phyloP scores from a whole-genome alignment of 2,888 invertebrate species.

The Apamea crenata region DNA sequence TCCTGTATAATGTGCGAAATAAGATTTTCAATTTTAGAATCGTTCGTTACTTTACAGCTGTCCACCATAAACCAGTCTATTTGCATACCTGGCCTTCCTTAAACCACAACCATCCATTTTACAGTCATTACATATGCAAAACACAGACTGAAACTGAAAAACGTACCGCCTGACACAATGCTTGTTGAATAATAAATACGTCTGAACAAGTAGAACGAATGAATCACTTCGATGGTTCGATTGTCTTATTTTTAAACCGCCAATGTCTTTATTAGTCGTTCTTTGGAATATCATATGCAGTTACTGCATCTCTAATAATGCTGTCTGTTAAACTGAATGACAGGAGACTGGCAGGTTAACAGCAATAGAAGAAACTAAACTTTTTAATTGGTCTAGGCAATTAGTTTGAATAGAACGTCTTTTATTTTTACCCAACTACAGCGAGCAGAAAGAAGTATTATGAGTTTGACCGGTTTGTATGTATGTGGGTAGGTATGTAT shows the following conservation, averaged over 20 bases:
- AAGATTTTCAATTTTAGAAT: neutral
- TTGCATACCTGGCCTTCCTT: slow-evolving; percentile 40
- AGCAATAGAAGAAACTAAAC: neutral
- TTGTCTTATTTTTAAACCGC: slow-evolving; percentile 51
- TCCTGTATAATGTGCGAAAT: neutral
- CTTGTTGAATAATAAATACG: slow-evolving; percentile 53
- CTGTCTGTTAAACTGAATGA: slow-evolving; percentile 21
- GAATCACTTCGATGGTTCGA: slow-evolving; percentile 35
- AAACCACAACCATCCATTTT: slow-evolving; percentile 33
- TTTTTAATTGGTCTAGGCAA: neutral
- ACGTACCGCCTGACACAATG: slow-evolving; percentile 26
- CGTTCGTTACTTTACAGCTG: neutral
- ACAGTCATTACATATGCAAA: slow-evolving; percentile 55
- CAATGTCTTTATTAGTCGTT: slow-evolving; percentile 10
- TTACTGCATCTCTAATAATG: slow-evolving; percentile 13
- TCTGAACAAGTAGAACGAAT: slow-evolving; percentile 20
- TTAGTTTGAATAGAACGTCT: neutral
- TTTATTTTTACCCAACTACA: neutral
- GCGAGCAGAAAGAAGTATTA: too few relatives aligned
- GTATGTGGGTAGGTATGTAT: too few relatives aligned
- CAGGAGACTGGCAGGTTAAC: slow-evolving; percentile 41
- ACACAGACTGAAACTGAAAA: slow-evolving; percentile 49
- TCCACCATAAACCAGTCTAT: slow-evolving; percentile 16
- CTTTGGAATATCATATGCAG: slow-evolving; percentile 37
- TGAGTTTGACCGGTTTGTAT: too few relatives aligned